Conservation (phyloP, 2,888 invertebrate species). For the Dicyrtomina minuta region DNA sequence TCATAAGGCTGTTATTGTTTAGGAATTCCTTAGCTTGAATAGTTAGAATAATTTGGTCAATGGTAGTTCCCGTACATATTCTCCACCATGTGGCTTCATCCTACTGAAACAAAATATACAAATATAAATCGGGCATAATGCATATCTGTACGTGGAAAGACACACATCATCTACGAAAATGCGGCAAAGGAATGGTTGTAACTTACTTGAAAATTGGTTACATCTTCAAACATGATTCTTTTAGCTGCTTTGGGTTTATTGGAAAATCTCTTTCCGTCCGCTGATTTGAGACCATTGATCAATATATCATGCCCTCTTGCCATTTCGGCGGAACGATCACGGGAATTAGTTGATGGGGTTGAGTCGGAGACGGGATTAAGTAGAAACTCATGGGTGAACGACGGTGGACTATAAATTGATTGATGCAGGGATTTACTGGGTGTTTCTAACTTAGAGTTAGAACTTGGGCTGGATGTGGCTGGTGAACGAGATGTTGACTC, state of each 20-base stretch:
- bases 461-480: constrained; percentile 12
- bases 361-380: constrained; percentile 57
- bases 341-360: constrained; percentile 18
- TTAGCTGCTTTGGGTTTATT: constrained; percentile 36
- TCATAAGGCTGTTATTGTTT: no score
- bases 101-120: constrained; percentile 26
- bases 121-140: not conserved
- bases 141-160: no score
- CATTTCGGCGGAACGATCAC: constrained; percentile 1
- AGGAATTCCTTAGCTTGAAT: constrained; percentile 27
- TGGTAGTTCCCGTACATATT: constrained; percentile 35
- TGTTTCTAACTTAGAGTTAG: constrained; percentile 40
- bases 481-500: constrained; percentile 25
- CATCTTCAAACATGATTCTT: constrained; percentile 35
- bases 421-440: constrained; percentile 51
- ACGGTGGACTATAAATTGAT: constrained; percentile 69
- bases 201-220: constrained; percentile 36
- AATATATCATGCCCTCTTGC: not conserved
- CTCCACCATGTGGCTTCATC: constrained; percentile 37
- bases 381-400: constrained; percentile 79
- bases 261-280: not conserved
- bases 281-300: not conserved
- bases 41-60: constrained; percentile 39
- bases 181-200: not conserved
- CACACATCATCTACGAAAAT: not conserved